Base-by-base conservation (phyloP, 2,797 vertebrate genomes). In the Trematomus bernacchii region DNA sequence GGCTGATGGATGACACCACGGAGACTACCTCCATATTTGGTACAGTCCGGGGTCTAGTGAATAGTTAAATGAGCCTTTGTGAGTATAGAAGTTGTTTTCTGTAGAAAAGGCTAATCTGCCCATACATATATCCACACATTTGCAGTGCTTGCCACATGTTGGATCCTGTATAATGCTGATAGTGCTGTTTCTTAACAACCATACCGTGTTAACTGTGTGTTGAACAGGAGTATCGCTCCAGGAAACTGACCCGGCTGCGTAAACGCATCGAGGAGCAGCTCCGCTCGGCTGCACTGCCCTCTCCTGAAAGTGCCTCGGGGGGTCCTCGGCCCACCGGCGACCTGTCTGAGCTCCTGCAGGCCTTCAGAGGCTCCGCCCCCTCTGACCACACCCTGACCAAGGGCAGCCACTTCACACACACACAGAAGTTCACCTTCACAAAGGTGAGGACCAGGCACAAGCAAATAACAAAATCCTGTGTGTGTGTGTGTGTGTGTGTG, bases 341-440 rank as follows among this genome's bases (percentile, higher is more conserved):
- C 72, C 90, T 98, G 50, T 80, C 93, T 3, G 96, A 97, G 54
- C 71, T 97, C 27, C 94, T 97, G 77, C 94, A 94, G 65, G 70
- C 93, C 46, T 96, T 96, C 75, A 90, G 83, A 23, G 92, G 92
- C 64, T 87, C 89, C 2, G 54, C 82, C 51, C 58, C 83, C 53
- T 68, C 87, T 6, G 86, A 90, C 53, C 66, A 88, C 57, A 19
- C 95, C 77, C 87, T 95, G 37, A 85, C 91, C 66, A 97, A 97
- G 83, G 96, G 96, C 61, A 96, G 95, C 50, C 96, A 96, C 71
- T 98, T 98, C 82, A 97, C 94, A n/a, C 97, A 97, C 84, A 95
- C 96, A 1, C 95, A 97, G 90, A 97, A 94, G 83, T 97, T 98
- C 76, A 95, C 94, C 74, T 97, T 96, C 71, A 94, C 95, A 18